These are phyloP conservation scores for Ibidorhyncha struthersii DNA, from an alignment of 2,113 vertebrate genomes.

Conservation along the genomic window DNA sequence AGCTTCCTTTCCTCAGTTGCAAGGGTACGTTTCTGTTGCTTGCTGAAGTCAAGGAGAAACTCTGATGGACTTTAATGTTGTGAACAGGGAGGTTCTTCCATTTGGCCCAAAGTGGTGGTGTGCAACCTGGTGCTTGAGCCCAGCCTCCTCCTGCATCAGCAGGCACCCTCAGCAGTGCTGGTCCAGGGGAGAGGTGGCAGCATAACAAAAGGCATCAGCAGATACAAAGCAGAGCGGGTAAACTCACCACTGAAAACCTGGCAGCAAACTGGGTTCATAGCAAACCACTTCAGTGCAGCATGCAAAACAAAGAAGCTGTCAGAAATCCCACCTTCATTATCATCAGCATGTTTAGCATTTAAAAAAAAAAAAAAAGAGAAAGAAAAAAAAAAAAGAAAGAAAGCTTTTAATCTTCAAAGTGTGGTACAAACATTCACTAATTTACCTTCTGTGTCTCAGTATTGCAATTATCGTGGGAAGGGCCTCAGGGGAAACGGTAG, in stretches of 20 bases:
- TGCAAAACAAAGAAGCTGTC: neutral
- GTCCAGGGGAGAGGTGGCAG: neutral
- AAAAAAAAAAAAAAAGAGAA: neutral
- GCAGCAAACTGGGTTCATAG: neutral
- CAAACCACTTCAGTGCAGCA: conserved; percentile 6
- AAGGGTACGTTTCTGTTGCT: neutral
- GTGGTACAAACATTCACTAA: neutral
- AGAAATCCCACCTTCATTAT: conserved; percentile 2
- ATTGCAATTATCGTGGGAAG: neutral
- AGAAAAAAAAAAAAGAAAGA: neutral
- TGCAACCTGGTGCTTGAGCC: neutral
- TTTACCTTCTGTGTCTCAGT: neutral
- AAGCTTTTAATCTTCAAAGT: conserved; percentile 35
- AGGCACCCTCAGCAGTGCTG: neutral
- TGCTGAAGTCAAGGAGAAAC: neutral
- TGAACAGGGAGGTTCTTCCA: neutral
- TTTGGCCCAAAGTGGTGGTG: neutral
- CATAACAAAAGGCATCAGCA: neutral
- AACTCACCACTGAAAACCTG: neutral
- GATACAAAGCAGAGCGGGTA: neutral
- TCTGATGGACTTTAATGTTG: neutral
- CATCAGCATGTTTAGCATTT: neutral
- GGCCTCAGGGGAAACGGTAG: neutral
- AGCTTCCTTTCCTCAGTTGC: neutral
- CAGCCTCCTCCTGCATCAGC: neutral